Evolutionary conservation across 1,140 invertebrate genomes (phyloP).

Genomic region (Aphelinus certus): DNA sequence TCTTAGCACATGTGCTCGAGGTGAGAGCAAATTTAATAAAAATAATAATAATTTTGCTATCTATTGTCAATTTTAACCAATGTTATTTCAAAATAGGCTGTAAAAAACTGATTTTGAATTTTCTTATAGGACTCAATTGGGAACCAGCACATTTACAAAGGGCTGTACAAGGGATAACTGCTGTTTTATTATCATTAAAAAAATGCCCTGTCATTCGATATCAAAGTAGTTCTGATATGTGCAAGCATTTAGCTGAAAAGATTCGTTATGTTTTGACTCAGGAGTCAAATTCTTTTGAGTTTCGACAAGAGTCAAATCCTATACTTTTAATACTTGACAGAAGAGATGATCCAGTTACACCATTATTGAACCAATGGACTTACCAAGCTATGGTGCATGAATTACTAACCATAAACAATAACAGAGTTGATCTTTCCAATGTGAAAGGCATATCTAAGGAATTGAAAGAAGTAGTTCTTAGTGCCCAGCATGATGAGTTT

Average conservation of each 20-base stretch:
- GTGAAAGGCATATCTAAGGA: conserved; percentile 88
- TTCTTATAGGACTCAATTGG: conserved; percentile 75
- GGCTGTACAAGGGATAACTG: conserved; percentile 85
- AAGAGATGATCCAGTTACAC: conserved; percentile 94
- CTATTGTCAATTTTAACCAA: background rate
- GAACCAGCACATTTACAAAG: conserved; percentile 77
- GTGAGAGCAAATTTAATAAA: conserved; percentile 52
- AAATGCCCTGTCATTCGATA: conserved; percentile 92
- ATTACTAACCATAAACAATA: conserved; percentile 92
- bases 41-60: conserved; percentile 9
- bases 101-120: conserved; percentile 16
- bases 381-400: conserved; percentile 99
- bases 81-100: background rate
- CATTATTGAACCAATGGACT: conserved; percentile 98
- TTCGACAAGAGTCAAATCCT: conserved; percentile 79
- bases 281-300: conserved; percentile 88
- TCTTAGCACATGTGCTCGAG: conserved; percentile 71
- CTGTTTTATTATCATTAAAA: conserved; percentile 90
- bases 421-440: conserved; percentile 89
- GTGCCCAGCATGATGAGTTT: conserved; percentile 96
- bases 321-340: conserved; percentile 90
- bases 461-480: conserved; percentile 91
- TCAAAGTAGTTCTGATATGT: conserved; percentile 87
- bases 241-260: conserved; percentile 86
- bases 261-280: conserved; percentile 85